Base-by-base conservation (phyloP, 1,140 invertebrate species). In the Odontomachus brunneus region DNA sequence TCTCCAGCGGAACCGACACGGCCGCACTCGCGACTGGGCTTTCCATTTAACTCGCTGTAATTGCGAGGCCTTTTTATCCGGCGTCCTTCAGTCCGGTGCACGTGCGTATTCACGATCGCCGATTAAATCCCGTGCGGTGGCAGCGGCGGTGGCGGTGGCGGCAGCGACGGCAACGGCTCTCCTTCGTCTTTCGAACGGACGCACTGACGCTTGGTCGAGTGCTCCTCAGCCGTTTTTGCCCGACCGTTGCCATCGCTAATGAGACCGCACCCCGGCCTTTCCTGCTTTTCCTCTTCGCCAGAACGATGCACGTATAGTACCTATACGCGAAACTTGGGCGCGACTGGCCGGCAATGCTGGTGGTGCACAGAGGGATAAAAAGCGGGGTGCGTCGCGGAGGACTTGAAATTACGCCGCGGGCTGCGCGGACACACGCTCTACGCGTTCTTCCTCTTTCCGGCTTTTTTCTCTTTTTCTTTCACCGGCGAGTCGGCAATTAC, bases 321-420 rank as follows among this genome's bases (percentile, higher is more conserved):
- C 48, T 33, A 19, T 33, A 84, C 49, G 26, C 71, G 48, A 53
- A 81, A 78, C 74, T 26, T 26, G 17, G 49, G 63, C 63, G 33
- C 55, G 55, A 78, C 67, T 78, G 22, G 63, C 33, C 63, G 33
- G 29, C 29, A 5, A 5, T 11, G 38, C 38, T 57, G 24, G 22
- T 44, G 53, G 48, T 26, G n/a, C 55, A 12, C 57, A 7, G 38
- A 55, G 19, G 24, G 26, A 49, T 55, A 84, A 84, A 84, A 85
- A 71, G 19, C 38, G 26, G 44, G 75, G 29, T 17, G 24, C 75
- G 48, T 38, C 19, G 49, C n/a, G 26, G 44, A 51, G 29, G 33
- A 44, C 48, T 83, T 78, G 75, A 81, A 85, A 86, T 86, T 73
- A 78, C 74, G 12, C 83, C 33, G 29, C 59, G 44, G 48, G 57